Base-by-base conservation (phyloP, 2,797 vertebrate genomes). In the Epinephelus malabaricus region DNA sequence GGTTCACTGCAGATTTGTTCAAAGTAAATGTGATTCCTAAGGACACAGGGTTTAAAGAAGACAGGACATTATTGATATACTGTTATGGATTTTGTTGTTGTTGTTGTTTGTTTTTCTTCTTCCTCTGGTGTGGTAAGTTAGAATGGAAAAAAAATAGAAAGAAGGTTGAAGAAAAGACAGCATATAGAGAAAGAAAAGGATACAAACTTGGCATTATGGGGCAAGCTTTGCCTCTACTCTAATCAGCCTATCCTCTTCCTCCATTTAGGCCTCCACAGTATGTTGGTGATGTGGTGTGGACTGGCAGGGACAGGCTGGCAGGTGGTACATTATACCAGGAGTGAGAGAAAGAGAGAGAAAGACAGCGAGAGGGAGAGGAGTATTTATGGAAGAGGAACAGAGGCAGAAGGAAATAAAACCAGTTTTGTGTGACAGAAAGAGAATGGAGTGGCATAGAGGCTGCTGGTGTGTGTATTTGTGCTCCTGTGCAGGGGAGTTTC, bases 311-410 rank as follows among this genome's bases (percentile, higher is more conserved):
- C 69, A 87, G 74, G 78, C 81, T 88, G 87, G 88, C 92, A 93
- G 92, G 90, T 92, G 90, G 92, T 86, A 88, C 82, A 84, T 91
- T 93, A 90, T 90, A 80, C 73, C 58, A 68, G 55, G 77, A 76
- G 74, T 65, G 82, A 76, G 71, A 65, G 81, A 80, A 68, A 66
- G 46, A 59, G 23, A 50, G 40, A 58, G 64, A 21, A 10, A 49
- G 45, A 78, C 8, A 45, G 76, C 18, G 75, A 75, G 65, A 69
- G 81, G 76, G 63, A 70, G 66, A 55, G 25, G 82, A 85, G 81
- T 69, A 78, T 21, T 82, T 75, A 84, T 86, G 79, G 77, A 76
- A 79, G 69, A 43, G 45, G 68, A 82, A 79, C 75, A 81, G 55
- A 75, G 69, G 73, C 66, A 66, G 38, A 64, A 63, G 75, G 73